Conservation (phyloP, 2,113 vertebrate genomes). For the Pongo pygmaeus region DNA sequence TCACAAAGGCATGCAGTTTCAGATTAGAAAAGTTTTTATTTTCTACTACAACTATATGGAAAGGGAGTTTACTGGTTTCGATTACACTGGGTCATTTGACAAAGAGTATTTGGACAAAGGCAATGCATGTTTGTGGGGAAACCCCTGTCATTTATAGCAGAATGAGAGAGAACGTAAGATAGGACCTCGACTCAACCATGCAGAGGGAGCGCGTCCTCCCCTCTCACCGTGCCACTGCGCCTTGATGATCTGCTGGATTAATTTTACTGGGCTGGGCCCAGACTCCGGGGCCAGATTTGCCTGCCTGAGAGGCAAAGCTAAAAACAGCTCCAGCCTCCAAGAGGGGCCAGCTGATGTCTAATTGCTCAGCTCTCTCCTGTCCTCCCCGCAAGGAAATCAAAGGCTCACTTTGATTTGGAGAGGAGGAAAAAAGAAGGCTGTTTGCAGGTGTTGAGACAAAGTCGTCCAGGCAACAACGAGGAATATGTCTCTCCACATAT, state of each 20-base stretch:
- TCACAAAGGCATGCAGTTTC: not conserved
- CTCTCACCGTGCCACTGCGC: fast-evolving
- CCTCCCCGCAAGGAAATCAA: slow-evolving; percentile 63
- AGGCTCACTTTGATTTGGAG: slow-evolving; percentile 75
- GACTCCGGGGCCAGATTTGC: slow-evolving; percentile 70
- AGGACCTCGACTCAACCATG: not conserved
- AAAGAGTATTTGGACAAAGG: slow-evolving; percentile 26
- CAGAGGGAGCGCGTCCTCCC: not conserved
- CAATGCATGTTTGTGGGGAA: not conserved
- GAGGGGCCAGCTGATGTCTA: slow-evolving; percentile 67
- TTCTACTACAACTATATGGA: slow-evolving; percentile 63
- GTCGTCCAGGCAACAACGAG: slow-evolving; percentile 44
- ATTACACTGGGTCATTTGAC: slow-evolving; percentile 70
- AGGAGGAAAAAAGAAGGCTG: slow-evolving; percentile 74
- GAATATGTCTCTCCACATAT: not conserved
- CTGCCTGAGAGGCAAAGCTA: slow-evolving; percentile 75
- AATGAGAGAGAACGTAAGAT: not conserved
- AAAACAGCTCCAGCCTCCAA: slow-evolving; percentile 74
- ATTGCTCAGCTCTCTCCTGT: slow-evolving; percentile 73
- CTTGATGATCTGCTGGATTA: slow-evolving; percentile 65
- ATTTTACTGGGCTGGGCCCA: slow-evolving; percentile 77
- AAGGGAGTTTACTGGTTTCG: slow-evolving; percentile 64
- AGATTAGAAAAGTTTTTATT: slow-evolving; percentile 65
- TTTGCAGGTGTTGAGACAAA: slow-evolving; percentile 84
- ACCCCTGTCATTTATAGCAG: not conserved